phyloP scores from a whole-genome alignment of 1,140 invertebrate species.

The Idris sp. region DNA sequence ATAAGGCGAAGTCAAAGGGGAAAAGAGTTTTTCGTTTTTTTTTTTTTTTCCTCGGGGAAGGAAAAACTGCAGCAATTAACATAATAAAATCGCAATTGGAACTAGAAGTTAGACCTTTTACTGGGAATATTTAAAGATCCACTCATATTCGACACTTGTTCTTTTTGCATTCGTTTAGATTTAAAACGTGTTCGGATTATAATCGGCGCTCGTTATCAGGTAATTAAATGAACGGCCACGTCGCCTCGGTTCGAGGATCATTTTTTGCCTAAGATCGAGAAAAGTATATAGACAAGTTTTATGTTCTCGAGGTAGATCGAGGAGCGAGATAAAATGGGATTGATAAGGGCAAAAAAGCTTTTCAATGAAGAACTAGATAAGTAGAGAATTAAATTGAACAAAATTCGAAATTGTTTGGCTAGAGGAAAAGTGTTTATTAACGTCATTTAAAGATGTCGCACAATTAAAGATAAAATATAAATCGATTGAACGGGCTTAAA shows the following conservation, averaged over 20 bases:
- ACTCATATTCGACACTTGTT: constrained; percentile 8
- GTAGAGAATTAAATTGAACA: constrained; percentile 15
- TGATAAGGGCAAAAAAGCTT: constrained; percentile 32
- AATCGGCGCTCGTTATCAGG: constrained; percentile 11
- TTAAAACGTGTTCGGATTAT: constrained; percentile 27
- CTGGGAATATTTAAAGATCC: constrained; percentile 17
- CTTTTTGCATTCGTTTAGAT: constrained; percentile 3
- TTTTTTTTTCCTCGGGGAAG: no score
- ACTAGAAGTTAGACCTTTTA: no score
- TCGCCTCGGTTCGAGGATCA: constrained; percentile 7
- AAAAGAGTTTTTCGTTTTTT: constrained; percentile 21
- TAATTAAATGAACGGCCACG: constrained; percentile 19
- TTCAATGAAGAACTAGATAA: constrained; percentile 28
- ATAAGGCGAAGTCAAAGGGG: constrained; percentile 2
- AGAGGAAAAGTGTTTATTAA: constrained; percentile 33
- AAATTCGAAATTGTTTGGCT: constrained; percentile 7
- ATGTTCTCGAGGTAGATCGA: constrained; percentile 12
- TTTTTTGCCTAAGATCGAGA: constrained; percentile 12
- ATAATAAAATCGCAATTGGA: constrained; percentile 22
- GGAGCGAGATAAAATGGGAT: constrained; percentile 10
- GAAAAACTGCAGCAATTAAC: constrained; percentile 23
- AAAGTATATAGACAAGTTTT: constrained; percentile 11
- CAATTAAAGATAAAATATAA: constrained; percentile 9
- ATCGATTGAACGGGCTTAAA: constrained; percentile 12
- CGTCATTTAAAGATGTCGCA: constrained; percentile 9